Percentiles rank a stretch among this genome's conserved stretches.
Conservation (phyloP, 64 coral and sea anemone species). For the Stylophora pistillata region DNA sequence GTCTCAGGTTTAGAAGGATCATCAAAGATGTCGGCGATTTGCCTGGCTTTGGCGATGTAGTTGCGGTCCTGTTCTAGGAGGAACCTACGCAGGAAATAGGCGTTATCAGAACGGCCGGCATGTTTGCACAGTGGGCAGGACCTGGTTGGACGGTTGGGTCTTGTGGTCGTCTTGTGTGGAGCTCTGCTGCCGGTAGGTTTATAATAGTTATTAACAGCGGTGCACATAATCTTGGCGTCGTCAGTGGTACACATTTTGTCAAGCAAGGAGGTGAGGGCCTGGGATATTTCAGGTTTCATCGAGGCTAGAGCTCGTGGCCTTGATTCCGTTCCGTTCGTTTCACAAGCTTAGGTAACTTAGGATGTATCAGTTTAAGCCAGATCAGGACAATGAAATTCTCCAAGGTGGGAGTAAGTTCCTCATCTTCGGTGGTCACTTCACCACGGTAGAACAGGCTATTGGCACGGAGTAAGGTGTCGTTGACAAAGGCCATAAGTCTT, state of each 20-base stretch:
- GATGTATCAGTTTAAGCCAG: constrained; percentile 16
- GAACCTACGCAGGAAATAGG: constrained; percentile 27
- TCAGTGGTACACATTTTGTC: not conserved
- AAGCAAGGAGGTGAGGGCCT: constrained; percentile 2
- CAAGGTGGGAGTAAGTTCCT: not conserved
- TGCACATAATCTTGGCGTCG: not conserved
- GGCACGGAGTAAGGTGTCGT: constrained; percentile 16
- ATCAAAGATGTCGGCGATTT: constrained; percentile 31
- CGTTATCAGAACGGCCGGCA: not conserved
- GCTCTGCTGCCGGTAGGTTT: not conserved
- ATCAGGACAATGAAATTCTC: constrained; percentile 14
- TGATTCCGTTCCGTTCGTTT: constrained; percentile 27
- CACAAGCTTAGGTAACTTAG: constrained; percentile 10
- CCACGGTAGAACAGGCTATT: constrained; percentile 41
- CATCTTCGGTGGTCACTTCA: constrained; percentile 6
- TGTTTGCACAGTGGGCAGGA: constrained; percentile 30
- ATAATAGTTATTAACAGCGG: not conserved
- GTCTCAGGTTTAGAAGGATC: not conserved
- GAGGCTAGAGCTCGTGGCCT: not conserved
- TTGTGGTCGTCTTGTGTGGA: not conserved
- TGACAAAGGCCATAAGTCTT: constrained; percentile 47
- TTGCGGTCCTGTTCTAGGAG: constrained; percentile 45
- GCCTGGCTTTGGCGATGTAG: constrained; percentile 46
- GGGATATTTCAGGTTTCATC: constrained; percentile 34
- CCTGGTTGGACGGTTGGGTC: not conserved